phyloP scores from a whole-genome alignment of 2,888 invertebrate genomes.

The Rhynchonema sp. region DNA sequence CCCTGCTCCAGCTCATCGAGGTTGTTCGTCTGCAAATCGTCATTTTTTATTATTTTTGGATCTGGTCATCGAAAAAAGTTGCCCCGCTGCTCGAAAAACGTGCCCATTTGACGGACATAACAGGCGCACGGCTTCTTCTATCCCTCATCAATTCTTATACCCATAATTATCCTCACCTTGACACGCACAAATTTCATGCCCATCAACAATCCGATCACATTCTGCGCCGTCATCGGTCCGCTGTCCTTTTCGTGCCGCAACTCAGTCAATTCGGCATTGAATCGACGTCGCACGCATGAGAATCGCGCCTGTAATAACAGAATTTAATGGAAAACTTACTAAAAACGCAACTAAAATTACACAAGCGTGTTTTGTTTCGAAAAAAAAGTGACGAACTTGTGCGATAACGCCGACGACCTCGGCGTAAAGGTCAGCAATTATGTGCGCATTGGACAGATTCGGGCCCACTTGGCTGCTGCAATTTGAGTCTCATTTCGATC shows the following conservation, averaged over 20 bases:
- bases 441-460: slow-evolving; percentile 38
- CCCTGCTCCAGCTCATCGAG: slow-evolving; percentile 98
- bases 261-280: slow-evolving; percentile 76
- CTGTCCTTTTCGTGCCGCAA: slow-evolving; percentile 62
- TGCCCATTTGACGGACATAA: no score
- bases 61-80: no score
- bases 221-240: slow-evolving; percentile 61
- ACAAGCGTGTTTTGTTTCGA: no score
- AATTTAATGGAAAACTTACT: no score
- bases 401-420: slow-evolving; percentile 50
- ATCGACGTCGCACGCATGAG: slow-evolving; percentile 69
- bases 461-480: neutral
- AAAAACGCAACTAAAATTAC: no score
- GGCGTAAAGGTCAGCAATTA: slow-evolving; percentile 90
- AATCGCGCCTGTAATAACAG: slow-evolving; percentile 37
- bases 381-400: neutral
- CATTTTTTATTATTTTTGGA: no score
- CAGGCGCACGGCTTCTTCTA: no score
- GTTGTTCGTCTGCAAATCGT: slow-evolving; percentile 77
- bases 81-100: no score
- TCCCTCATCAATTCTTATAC: no score
- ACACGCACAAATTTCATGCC: slow-evolving; percentile 95
- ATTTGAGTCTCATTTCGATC: no score
- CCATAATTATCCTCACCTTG: slow-evolving; percentile 43
- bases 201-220: slow-evolving; percentile 89